Conservation (phyloP, 2,113 vertebrate genomes). For the Asarcornis scutulata region DNA sequence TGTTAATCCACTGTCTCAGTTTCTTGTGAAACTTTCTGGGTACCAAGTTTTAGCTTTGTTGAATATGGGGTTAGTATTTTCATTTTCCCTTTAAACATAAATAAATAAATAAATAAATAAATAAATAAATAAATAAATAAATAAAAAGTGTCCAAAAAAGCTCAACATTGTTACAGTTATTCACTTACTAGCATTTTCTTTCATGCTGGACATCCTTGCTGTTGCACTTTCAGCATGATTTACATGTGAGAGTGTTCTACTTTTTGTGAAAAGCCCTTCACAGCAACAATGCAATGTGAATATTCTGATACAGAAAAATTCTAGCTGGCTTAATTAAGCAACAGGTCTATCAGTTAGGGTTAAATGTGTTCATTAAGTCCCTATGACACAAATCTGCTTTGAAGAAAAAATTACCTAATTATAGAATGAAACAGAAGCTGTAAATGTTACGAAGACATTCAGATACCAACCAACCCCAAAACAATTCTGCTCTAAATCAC, state of each 20-base stretch:
- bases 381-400: background rate
- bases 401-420: background rate
- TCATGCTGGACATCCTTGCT: background rate
- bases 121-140: background rate
- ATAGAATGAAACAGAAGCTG: background rate
- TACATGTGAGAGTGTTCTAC: background rate
- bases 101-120: background rate
- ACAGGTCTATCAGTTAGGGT: background rate
- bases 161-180: background rate
- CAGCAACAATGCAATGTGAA: background rate
- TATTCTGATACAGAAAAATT: background rate
- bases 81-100: background rate
- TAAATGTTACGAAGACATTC: background rate
- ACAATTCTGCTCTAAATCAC: background rate
- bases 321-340: background rate
- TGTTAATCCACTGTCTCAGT: conserved; percentile 3
- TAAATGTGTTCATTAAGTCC: background rate
- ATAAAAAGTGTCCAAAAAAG: background rate
- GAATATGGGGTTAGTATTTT: background rate
- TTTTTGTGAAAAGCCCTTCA: background rate
- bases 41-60: conserved; percentile 15
- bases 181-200: background rate
- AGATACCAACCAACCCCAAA: background rate
- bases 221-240: background rate
- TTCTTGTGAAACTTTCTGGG: background rate